These are phyloP conservation scores for Drosophila sp. DNA, from an alignment of 1,140 invertebrate genomes.

Conservation along the genomic window DNA sequence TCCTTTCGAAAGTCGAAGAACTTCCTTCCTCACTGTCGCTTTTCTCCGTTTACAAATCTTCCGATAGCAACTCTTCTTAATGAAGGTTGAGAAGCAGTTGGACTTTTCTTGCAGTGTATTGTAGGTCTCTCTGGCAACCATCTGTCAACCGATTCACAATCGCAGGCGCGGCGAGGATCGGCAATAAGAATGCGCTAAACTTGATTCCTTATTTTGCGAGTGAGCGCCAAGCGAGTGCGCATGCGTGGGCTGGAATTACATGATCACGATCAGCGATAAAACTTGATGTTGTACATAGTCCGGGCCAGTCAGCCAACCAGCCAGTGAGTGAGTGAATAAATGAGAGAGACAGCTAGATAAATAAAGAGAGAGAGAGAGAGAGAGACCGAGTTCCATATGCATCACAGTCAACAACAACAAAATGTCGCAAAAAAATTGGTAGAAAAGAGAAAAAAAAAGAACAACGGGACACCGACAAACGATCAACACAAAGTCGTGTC, in stretches of 20 bases:
- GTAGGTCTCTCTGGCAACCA: conserved; percentile 75
- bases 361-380: conserved; percentile 9
- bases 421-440: conserved; percentile 65
- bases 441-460: conserved; percentile 4
- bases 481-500: conserved; percentile 60
- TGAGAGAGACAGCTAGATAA: conserved; percentile 15
- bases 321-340: conserved; percentile 9
- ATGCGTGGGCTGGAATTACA: conserved; percentile 83
- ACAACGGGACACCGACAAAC: conserved; percentile 55
- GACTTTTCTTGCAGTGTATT: conserved; percentile 19
- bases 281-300: conserved; percentile 82
- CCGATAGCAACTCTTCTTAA: too few relatives aligned
- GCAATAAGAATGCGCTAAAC: conserved; percentile 81
- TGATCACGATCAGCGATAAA: conserved; percentile 83
- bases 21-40: too few relatives aligned
- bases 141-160: conserved; percentile 72
- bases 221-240: conserved; percentile 68
- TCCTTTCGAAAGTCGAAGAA: too few relatives aligned
- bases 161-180: conserved; percentile 33
- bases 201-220: conserved; percentile 67
- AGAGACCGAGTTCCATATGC: conserved; percentile 33
- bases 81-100: background rate
- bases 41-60: too few relatives aligned
- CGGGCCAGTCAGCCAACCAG: conserved; percentile 17
- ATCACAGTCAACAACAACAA: conserved; percentile 44